Percentiles rank a stretch among this genome's conserved stretches.
Evolutionary conservation across 35 echinoderm and acorn worm genomes (phyloP).

Genomic region (Eucidaris tribuloides): DNA sequence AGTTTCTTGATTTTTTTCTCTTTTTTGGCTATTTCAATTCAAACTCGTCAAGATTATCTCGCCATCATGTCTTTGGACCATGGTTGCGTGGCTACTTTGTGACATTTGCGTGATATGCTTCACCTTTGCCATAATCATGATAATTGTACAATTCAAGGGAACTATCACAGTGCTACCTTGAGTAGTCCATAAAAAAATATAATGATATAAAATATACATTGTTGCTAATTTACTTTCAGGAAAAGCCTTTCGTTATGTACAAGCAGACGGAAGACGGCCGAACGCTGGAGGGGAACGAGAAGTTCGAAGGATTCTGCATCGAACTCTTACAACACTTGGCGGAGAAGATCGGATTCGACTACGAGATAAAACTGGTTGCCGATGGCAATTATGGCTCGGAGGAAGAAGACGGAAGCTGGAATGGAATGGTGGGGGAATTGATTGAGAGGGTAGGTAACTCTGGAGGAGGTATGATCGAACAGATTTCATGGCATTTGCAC

Average conservation of each 20-base stretch:
- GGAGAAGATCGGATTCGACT: slow-evolving; percentile 57
- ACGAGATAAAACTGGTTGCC: slow-evolving; percentile 62
- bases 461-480: background rate
- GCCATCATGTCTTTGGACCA: too few relatives aligned
- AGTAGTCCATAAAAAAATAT: background rate
- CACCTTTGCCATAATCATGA: background rate
- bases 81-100: too few relatives aligned
- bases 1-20: too few relatives aligned
- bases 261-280: slow-evolving; percentile 40
- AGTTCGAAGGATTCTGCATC: slow-evolving; percentile 75
- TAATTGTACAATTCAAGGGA: background rate
- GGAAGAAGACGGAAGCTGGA: slow-evolving; percentile 44
- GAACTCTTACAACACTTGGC: slow-evolving; percentile 65
- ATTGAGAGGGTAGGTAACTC: slow-evolving; percentile 62
- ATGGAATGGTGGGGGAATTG: slow-evolving; percentile 84
- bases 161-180: background rate
- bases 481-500: background rate
- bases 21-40: too few relatives aligned
- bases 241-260: slow-evolving; percentile 85
- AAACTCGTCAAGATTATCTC: too few relatives aligned
- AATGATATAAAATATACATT: background rate
- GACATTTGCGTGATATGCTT: too few relatives aligned
- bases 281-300: slow-evolving; percentile 56
- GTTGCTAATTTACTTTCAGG: slow-evolving; percentile 9
- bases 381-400: slow-evolving; percentile 84